These are phyloP conservation scores for Drosophila lini DNA, from an alignment of 1,140 invertebrate species.

Conservation along the genomic window DNA sequence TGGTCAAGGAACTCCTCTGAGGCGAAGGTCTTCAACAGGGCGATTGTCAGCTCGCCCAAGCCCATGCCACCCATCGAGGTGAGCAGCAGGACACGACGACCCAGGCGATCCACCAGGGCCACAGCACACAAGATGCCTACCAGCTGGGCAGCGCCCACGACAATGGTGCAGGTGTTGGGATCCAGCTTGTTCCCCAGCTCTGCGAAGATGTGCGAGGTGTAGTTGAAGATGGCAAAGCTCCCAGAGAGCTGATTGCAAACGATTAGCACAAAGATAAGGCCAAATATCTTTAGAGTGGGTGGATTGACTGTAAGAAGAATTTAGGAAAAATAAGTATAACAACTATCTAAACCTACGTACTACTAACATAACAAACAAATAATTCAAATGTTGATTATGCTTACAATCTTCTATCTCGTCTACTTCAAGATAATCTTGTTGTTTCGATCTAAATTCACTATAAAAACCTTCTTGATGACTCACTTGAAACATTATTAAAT, in stretches of 20 bases:
- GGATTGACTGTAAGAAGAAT: slow-evolving; percentile 44
- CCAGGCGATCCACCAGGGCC: slow-evolving; percentile 60
- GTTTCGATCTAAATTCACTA: neutral
- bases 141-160: slow-evolving; percentile 86
- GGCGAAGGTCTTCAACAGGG: slow-evolving; percentile 35
- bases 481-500: neutral
- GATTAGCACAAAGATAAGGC: slow-evolving; percentile 62
- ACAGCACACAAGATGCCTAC: slow-evolving; percentile 59
- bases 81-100: slow-evolving; percentile 58
- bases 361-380: too few relatives aligned
- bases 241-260: slow-evolving; percentile 79
- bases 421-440: neutral
- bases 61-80: slow-evolving; percentile 69
- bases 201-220: slow-evolving; percentile 87
- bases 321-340: neutral
- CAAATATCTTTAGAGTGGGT: slow-evolving; percentile 61
- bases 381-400: neutral
- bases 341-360: too few relatives aligned
- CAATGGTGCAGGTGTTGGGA: slow-evolving; percentile 88
- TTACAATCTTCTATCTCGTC: neutral
- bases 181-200: slow-evolving; percentile 86
- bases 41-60: slow-evolving; percentile 49
- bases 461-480: too few relatives aligned
- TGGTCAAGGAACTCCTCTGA: slow-evolving; percentile 43
- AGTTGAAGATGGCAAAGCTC: slow-evolving; percentile 85